Conservation (phyloP, 2,113 vertebrate genomes). For the Ochotona curzoniae region DNA sequence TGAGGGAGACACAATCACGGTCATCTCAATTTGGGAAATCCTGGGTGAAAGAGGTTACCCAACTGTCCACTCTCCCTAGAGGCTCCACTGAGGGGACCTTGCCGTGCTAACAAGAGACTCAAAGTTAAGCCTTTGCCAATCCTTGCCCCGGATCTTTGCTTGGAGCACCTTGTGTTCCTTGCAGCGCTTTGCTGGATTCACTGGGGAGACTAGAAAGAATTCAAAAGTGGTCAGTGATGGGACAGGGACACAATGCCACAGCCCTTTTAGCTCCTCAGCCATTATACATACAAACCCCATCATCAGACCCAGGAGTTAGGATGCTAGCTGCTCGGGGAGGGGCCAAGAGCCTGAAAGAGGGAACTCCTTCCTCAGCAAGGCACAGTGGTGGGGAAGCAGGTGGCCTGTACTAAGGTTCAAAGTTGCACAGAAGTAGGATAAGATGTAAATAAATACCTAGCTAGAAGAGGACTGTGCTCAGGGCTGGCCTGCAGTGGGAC, state of each 20-base stretch:
- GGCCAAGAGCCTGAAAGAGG: neutral
- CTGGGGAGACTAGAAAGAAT: neutral
- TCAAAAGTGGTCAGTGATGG: neutral
- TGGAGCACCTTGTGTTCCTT: neutral
- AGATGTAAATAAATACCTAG: neutral
- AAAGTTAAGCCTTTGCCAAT: neutral
- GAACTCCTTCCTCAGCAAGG: neutral
- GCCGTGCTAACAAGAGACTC: neutral
- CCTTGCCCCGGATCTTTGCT: neutral
- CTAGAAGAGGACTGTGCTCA: neutral
- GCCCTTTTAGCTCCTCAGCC: no score
- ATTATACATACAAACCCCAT: no score
- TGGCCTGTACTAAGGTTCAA: no score
- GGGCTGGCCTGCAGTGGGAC: neutral
- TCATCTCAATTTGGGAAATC: neutral
- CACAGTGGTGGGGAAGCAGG: neutral
- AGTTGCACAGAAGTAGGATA: neutral
- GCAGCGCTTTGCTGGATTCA: neutral
- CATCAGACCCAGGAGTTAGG: neutral
- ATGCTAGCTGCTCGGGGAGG: neutral
- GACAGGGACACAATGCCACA: no score
- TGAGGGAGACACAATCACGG: neutral
- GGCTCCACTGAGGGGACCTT: no score
- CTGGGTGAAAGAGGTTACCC: neutral
- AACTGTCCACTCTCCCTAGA: no score